Percentiles rank a stretch among this genome's conserved stretches.
phyloP scores from a whole-genome alignment of 2,888 invertebrate species.

The Ectemnius continuus region DNA sequence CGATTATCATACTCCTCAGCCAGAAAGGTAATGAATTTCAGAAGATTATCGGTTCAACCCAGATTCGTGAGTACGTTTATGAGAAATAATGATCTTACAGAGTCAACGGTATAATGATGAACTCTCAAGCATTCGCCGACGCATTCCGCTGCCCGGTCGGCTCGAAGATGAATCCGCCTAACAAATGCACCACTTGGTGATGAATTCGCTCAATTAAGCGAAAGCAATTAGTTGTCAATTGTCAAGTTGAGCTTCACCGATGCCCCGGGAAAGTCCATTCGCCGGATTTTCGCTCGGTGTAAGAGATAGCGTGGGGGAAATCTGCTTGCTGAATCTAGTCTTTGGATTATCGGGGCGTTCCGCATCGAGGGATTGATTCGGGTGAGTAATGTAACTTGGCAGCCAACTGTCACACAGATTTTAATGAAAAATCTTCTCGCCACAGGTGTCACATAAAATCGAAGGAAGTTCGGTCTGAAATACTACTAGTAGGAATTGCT shows the following conservation, averaged over 20 bases:
- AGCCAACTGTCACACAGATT: too few relatives aligned
- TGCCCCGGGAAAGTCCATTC: background rate
- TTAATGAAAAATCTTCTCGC: background rate
- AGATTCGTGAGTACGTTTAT: background rate
- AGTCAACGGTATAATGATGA: conserved; percentile 80
- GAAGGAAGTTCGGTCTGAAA: too few relatives aligned
- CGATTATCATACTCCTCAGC: conserved; percentile 79
- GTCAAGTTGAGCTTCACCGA: conserved; percentile 35
- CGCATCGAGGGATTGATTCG: conserved; percentile 42
- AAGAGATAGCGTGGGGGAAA: background rate
- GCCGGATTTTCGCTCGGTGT: background rate
- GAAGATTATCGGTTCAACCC: background rate
- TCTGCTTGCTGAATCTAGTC: conserved; percentile 12
- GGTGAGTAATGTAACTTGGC: conserved; percentile 26
- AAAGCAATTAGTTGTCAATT: conserved; percentile 36
- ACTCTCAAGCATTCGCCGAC: conserved; percentile 78
- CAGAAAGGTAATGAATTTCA: conserved; percentile 76
- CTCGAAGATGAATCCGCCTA: conserved; percentile 78
- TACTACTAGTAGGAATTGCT: too few relatives aligned
- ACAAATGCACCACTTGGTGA: conserved; percentile 79
- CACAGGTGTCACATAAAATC: too few relatives aligned
- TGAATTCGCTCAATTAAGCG: conserved; percentile 44
- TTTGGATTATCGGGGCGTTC: conserved; percentile 18
- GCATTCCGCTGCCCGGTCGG: conserved; percentile 78
- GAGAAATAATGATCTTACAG: conserved; percentile 59